These are phyloP conservation scores for Benthosema pterotum DNA, from an alignment of 2,797 vertebrate genomes.

Conservation along the genomic window DNA sequence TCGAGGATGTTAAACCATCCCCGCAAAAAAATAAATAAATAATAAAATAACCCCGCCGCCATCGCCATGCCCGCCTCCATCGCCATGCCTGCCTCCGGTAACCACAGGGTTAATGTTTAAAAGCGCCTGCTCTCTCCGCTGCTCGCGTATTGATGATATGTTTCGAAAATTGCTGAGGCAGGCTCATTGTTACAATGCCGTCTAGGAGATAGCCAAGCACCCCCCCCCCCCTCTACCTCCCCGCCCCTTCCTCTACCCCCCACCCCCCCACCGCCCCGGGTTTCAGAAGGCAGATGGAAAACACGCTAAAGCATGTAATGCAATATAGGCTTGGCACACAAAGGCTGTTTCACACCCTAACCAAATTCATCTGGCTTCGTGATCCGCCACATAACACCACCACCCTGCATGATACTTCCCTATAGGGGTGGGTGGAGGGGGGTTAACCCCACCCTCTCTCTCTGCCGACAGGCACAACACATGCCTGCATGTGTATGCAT, in stretches of 20 bases:
- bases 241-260: background rate
- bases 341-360: conserved; percentile 47
- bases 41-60: too few relatives aligned
- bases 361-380: conserved; percentile 51
- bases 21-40: conserved; percentile 5
- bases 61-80: conserved; percentile 24
- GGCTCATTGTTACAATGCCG: conserved; percentile 71
- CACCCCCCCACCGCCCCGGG: conserved; percentile 36
- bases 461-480: background rate
- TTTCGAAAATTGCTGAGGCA: conserved; percentile 80
- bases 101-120: conserved; percentile 75
- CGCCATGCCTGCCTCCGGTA: conserved; percentile 16
- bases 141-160: conserved; percentile 78
- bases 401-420: background rate
- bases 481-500: background rate
- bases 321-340: conserved; percentile 56
- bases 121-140: conserved; percentile 56
- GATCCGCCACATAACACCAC: conserved; percentile 41
- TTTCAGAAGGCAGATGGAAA: conserved; percentile 67
- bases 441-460: background rate
- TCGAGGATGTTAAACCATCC: conserved; percentile 56
- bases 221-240: background rate
- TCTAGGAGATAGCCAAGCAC: conserved; percentile 63
- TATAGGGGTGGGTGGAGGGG: background rate
- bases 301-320: conserved; percentile 73